These are phyloP conservation scores for Limosa lapponica DNA, from an alignment of 2,797 vertebrate species.

Conservation along the genomic window DNA sequence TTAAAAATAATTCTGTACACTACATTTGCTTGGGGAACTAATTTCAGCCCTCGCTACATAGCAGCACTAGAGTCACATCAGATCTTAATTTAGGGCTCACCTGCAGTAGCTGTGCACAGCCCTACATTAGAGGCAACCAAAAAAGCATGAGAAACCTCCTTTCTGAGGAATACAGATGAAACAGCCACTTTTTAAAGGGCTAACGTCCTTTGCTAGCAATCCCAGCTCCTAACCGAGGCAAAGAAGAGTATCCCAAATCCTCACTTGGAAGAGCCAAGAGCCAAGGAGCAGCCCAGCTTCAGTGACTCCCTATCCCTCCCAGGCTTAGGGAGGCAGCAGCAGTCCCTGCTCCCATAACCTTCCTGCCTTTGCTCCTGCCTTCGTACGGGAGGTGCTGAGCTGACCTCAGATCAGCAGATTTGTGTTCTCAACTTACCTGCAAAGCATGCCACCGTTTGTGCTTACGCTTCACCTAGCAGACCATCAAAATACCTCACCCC, in stretches of 20 bases:
- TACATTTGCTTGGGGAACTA: background rate
- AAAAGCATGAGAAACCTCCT: background rate
- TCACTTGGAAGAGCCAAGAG: background rate
- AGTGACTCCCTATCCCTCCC: background rate
- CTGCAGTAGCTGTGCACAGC: background rate
- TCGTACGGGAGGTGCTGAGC: background rate
- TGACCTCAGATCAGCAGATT: background rate
- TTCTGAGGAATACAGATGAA: background rate
- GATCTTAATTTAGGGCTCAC: constrained; percentile 4
- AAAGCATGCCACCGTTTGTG: fast-evolving
- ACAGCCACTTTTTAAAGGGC: background rate
- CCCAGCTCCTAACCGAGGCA: background rate
- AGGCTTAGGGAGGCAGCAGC: background rate
- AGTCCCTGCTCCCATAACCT: background rate
- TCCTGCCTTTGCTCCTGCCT: background rate
- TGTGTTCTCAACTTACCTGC: background rate
- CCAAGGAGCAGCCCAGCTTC: background rate
- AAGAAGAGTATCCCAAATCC: background rate
- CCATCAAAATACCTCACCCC: background rate
- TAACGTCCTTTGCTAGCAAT: background rate
- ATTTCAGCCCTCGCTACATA: background rate
- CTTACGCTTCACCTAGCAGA: background rate
- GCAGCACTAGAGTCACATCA: background rate
- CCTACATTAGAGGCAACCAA: background rate
- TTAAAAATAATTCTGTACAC: background rate